Evolutionary conservation across 2,113 vertebrate genomes (phyloP).

Genomic region (Laticauda colubrina): DNA sequence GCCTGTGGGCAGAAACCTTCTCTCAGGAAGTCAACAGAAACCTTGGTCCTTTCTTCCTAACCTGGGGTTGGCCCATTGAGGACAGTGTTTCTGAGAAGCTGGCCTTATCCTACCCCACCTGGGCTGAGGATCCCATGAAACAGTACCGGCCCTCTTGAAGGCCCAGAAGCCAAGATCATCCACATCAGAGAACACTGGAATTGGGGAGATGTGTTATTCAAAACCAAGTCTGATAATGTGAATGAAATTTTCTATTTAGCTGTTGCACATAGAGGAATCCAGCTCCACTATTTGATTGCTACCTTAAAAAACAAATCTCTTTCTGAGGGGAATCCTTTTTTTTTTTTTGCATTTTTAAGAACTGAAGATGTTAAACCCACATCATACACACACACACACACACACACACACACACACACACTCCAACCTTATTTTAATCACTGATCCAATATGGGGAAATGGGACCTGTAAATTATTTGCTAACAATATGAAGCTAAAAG

Average conservation of each 20-base stretch:
- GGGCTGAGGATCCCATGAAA: constrained; percentile 75
- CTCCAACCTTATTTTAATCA: not conserved
- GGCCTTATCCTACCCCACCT: constrained; percentile 62
- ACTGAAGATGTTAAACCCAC: not conserved
- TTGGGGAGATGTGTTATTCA: not conserved
- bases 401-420: no score
- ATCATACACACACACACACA: no score
- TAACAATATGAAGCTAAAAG: not conserved
- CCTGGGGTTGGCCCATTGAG: constrained; percentile 80
- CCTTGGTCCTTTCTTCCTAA: constrained; percentile 74
- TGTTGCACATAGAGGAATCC: not conserved
- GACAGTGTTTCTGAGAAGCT: constrained; percentile 60
- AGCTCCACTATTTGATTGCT: not conserved
- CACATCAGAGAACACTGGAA: not conserved
- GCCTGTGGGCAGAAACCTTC: constrained; percentile 76
- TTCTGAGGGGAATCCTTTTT: not conserved
- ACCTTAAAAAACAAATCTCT: not conserved
- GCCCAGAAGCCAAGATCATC: not conserved
- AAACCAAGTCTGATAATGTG: not conserved
- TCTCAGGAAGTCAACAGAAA: constrained; percentile 72
- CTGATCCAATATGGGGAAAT: not conserved
- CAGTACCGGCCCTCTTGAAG: not conserved
- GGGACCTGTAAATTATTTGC: not conserved
- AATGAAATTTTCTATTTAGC: not conserved
- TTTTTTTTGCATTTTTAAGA: not conserved